Evolutionary conservation across 2,797 vertebrate genomes (phyloP).

Genomic region (Myioborus melanocephalus): DNA sequence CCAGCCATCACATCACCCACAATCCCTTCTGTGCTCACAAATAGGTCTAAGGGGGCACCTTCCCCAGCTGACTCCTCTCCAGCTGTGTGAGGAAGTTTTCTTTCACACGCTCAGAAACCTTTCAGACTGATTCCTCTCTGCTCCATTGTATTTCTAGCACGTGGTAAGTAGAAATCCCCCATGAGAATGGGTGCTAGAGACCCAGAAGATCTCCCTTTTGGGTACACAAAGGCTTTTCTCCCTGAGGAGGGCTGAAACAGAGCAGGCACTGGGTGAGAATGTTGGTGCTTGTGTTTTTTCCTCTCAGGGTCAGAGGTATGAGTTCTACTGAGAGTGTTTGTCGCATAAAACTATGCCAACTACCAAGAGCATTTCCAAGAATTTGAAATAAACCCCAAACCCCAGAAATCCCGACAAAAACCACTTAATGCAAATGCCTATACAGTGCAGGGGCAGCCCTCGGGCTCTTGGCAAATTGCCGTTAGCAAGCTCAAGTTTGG

Average conservation of each 20-base stretch:
- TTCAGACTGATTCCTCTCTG: neutral
- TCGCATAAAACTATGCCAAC: neutral
- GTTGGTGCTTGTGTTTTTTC: neutral
- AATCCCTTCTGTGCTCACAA: neutral
- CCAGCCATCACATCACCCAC: neutral
- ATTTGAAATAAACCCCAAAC: rapidly evolving
- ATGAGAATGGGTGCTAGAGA: neutral
- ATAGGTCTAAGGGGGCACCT: neutral
- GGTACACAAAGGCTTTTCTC: neutral
- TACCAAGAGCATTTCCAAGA: neutral
- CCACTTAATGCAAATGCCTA: constrained; percentile 1
- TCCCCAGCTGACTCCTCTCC: too few relatives aligned
- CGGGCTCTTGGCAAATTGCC: neutral
- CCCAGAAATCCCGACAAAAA: neutral
- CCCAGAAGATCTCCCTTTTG: neutral
- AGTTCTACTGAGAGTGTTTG: neutral
- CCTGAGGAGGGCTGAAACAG: neutral
- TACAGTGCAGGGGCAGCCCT: neutral
- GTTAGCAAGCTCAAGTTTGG: neutral
- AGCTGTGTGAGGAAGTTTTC: neutral
- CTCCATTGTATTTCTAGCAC: neutral
- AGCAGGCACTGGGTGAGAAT: neutral
- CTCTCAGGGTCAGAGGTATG: neutral
- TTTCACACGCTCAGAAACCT: neutral
- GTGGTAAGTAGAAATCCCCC: neutral